These are phyloP conservation scores for Halcyon badia DNA, from an alignment of 2,797 vertebrate genomes.

Conservation along the genomic window DNA sequence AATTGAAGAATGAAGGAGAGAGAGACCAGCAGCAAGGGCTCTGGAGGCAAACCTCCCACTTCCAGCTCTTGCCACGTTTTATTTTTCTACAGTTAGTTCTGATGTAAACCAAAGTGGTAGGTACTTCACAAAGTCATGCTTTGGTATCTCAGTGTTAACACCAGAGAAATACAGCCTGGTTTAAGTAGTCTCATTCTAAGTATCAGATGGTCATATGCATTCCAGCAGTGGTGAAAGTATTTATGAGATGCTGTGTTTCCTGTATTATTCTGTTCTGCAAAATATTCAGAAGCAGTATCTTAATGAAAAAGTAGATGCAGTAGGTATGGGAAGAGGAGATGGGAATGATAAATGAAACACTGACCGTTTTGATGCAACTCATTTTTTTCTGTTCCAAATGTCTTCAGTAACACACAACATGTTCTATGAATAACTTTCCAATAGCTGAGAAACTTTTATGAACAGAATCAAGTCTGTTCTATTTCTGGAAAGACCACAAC, in stretches of 20 bases:
- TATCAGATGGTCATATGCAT: not conserved
- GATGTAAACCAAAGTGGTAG: not conserved
- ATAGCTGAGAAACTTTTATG: not conserved
- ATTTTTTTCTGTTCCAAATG: not conserved
- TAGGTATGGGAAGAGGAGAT: not conserved
- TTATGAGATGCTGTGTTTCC: not conserved
- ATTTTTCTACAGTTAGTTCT: not conserved
- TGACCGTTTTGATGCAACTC: not conserved
- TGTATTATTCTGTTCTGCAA: not conserved
- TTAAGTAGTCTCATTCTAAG: not conserved
- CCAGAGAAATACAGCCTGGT: not conserved
- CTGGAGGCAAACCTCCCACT: not conserved
- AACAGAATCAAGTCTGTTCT: not conserved
- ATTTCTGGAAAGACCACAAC: not conserved
- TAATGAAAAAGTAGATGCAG: not conserved
- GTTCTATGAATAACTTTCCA: not conserved
- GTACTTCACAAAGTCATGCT: not conserved
- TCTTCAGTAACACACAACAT: rapidly evolving
- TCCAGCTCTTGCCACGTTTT: not conserved
- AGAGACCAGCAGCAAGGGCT: not conserved
- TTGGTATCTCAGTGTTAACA: not conserved
- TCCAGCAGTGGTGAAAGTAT: not conserved
- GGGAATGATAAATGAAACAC: not conserved
- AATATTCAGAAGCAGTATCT: not conserved
- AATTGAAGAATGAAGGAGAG: not conserved